Conservation (phyloP, 2,797 vertebrate genomes). For the Aldrovandia affinis region DNA sequence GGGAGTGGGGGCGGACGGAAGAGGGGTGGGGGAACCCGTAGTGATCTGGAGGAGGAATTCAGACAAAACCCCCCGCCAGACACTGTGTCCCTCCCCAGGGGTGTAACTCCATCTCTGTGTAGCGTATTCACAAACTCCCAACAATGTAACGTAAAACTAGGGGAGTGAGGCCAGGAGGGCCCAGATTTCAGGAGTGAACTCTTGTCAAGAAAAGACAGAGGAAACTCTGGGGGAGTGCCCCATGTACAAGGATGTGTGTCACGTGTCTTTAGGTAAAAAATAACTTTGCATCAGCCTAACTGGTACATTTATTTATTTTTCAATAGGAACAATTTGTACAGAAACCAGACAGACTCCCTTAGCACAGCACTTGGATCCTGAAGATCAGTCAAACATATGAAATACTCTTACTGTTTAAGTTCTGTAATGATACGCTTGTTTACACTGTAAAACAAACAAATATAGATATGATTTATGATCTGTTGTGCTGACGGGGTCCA, state of each 20-base stretch:
- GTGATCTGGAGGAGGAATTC: conserved; percentile 1
- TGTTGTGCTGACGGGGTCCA: conserved; percentile 2
- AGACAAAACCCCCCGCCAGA: conserved; percentile 2
- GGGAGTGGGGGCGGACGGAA: background rate
- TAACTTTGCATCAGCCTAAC: conserved; percentile 6
- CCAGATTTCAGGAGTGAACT: conserved; percentile 3
- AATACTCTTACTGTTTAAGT: background rate
- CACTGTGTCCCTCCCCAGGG: conserved; percentile 10
- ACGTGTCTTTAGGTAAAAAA: background rate
- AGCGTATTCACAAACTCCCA: background rate
- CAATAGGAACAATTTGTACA: background rate
- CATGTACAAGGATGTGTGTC: background rate
- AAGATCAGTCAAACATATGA: background rate
- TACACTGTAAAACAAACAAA: background rate
- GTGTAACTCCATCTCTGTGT: conserved; percentile 21
- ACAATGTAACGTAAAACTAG: background rate
- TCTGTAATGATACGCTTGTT: background rate
- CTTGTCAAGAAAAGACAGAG: background rate
- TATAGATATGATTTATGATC: background rate
- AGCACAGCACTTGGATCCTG: background rate
- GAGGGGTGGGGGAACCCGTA: background rate
- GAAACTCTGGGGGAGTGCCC: background rate
- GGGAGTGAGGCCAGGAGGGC: background rate
- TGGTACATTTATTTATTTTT: background rate
- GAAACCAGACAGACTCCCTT: background rate